Evolutionary conservation across 2,797 vertebrate species (phyloP).

Genomic region (Siniperca scherzeri): DNA sequence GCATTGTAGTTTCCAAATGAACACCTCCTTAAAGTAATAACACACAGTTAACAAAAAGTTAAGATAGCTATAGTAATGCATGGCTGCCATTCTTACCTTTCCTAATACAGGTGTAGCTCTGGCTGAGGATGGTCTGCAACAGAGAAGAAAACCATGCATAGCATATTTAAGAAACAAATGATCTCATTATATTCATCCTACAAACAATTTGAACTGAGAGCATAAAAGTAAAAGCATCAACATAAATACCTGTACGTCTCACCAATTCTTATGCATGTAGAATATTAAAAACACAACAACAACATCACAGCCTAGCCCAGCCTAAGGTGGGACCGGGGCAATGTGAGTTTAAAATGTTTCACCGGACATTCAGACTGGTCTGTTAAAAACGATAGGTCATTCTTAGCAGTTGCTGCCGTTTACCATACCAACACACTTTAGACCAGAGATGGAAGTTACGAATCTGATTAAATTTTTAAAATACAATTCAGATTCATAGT

Average conservation of each 20-base stretch:
- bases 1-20: too few species aligned
- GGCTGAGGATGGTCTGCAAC: conserved; percentile 73
- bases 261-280: not conserved
- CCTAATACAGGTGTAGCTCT: conserved; percentile 55
- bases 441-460: too few species aligned
- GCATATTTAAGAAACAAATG: not conserved
- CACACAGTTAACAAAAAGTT: too few species aligned
- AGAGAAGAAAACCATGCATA: conserved; percentile 11
- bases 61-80: not conserved
- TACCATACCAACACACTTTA: not conserved
- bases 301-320: not conserved
- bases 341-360: conserved; percentile 15
- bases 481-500: too few species aligned
- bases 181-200: not conserved
- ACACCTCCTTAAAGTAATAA: too few species aligned
- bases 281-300: conserved; percentile 15
- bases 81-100: conserved; percentile 67
- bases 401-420: not conserved
- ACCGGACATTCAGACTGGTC: not conserved
- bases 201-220: conserved; percentile 3
- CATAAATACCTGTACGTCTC: not conserved
- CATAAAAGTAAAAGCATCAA: not conserved
- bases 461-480: too few species aligned
- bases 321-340: conserved; percentile 1
- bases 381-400: not conserved